These are phyloP conservation scores for Zaprionus vittiger DNA, from an alignment of 1,140 invertebrate genomes.

Conservation along the genomic window DNA sequence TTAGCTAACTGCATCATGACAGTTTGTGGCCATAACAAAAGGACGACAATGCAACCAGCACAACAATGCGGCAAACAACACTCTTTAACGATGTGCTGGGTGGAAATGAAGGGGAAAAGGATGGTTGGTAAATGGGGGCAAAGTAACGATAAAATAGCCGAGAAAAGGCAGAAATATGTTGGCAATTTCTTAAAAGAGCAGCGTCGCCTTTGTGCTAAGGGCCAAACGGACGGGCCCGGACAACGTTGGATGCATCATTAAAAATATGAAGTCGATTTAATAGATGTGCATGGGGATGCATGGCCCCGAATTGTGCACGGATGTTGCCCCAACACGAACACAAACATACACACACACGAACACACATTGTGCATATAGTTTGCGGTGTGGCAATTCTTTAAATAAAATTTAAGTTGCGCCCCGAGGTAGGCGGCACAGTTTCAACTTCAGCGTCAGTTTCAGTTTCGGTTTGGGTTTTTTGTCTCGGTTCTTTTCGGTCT, in stretches of 20 bases:
- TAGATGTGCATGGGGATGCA: slow-evolving; percentile 67
- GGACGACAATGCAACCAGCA: slow-evolving; percentile 41
- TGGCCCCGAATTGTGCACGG: slow-evolving; percentile 22
- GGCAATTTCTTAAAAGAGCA: slow-evolving; percentile 46
- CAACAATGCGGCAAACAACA: slow-evolving; percentile 44
- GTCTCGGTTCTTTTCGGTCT: background rate
- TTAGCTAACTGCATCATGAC: slow-evolving; percentile 24
- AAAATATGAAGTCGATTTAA: slow-evolving; percentile 76
- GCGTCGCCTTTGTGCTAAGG: slow-evolving; percentile 43
- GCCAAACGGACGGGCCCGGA: background rate
- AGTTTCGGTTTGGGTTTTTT: slow-evolving; percentile 1
- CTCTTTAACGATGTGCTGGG: background rate
- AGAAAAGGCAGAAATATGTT: slow-evolving; percentile 60
- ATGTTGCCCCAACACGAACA: slow-evolving; percentile 7
- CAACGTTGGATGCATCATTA: slow-evolving; percentile 60
- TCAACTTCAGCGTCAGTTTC: background rate
- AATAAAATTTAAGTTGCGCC: slow-evolving; percentile 60
- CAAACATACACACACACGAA: background rate
- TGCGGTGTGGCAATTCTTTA: slow-evolving; percentile 27
- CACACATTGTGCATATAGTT: slow-evolving; percentile 24
- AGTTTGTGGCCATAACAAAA: slow-evolving; percentile 46
- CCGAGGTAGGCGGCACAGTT: slow-evolving; percentile 25
- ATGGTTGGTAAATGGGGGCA: slow-evolving; percentile 5
- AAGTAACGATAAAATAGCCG: slow-evolving; percentile 52
- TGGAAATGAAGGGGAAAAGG: background rate